phyloP scores from a whole-genome alignment of 2,113 vertebrate species.

The Lepisosteus osseus region DNA sequence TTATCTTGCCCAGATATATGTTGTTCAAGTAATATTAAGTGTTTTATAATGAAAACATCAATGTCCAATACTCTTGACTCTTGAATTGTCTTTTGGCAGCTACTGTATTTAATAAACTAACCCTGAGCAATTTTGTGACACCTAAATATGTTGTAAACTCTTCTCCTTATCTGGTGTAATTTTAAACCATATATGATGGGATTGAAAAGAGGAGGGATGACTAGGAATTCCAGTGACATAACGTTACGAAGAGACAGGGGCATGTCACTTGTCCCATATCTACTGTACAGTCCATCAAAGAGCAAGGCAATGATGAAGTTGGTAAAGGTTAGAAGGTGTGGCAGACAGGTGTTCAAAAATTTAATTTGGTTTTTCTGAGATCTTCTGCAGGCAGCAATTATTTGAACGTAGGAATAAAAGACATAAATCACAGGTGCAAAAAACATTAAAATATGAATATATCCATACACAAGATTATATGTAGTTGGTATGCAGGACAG shows the following conservation, averaged over 20 bases:
- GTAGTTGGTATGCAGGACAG: neutral
- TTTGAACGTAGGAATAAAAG: neutral
- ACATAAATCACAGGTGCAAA: neutral
- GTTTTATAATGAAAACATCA: too few species aligned
- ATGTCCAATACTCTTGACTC: too few species aligned
- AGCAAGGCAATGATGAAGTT: neutral
- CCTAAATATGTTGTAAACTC: neutral
- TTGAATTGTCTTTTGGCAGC: too few species aligned
- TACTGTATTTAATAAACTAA: too few species aligned
- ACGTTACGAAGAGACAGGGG: neutral
- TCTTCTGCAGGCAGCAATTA: neutral
- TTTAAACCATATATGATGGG: neutral
- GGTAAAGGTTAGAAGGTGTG: neutral
- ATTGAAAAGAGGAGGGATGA: neutral
- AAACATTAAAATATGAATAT: neutral
- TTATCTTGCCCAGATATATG: too few species aligned
- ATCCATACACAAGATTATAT: neutral
- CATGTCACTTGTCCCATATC: neutral
- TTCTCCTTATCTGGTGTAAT: neutral
- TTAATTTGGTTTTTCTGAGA: too few species aligned
- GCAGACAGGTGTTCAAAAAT: neutral
- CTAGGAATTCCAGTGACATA: neutral
- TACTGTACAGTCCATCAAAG: neutral
- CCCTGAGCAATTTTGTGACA: too few species aligned
- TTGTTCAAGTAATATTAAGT: too few species aligned